phyloP scores from a whole-genome alignment of 2,113 vertebrate genomes.

The Cathartes aura region DNA sequence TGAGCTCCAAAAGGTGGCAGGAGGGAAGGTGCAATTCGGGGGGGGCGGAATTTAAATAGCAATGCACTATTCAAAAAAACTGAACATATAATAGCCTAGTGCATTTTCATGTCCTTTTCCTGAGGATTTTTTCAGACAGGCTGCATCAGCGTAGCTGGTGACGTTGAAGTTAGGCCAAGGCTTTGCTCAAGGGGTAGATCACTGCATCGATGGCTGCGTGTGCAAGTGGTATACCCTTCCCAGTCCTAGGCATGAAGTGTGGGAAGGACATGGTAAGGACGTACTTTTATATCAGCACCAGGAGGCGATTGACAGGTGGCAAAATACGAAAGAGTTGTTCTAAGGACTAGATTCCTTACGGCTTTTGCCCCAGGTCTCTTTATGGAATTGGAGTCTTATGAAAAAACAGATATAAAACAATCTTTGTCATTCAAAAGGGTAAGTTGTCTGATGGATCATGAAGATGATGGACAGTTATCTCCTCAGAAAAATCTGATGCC shows the following conservation, averaged over 20 bases:
- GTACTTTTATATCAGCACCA: background rate
- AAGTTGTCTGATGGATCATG: background rate
- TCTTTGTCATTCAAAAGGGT: background rate
- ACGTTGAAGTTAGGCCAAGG: background rate
- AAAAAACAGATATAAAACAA: background rate
- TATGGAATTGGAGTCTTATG: background rate
- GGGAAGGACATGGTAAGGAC: background rate
- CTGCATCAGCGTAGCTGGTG: background rate
- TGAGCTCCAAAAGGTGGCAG: background rate
- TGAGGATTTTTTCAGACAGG: background rate
- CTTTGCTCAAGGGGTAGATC: background rate
- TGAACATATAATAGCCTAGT: background rate
- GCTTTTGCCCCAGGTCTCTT: background rate
- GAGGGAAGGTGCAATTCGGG: background rate
- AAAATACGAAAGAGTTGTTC: background rate
- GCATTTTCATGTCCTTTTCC: background rate
- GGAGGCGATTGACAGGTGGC: background rate
- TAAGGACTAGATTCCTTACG: background rate
- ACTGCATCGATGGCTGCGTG: accelerated
- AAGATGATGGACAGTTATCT: background rate
- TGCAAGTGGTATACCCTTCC: background rate
- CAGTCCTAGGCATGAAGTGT: background rate
- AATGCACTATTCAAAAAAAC: background rate
- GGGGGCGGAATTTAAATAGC: too few relatives aligned
- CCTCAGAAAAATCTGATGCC: background rate